A percentile compares a stretch with the other conserved stretches of the same genome.
phyloP scores from a whole-genome alignment of 1,140 invertebrate genomes.

The Tetramorium alpestre region DNA sequence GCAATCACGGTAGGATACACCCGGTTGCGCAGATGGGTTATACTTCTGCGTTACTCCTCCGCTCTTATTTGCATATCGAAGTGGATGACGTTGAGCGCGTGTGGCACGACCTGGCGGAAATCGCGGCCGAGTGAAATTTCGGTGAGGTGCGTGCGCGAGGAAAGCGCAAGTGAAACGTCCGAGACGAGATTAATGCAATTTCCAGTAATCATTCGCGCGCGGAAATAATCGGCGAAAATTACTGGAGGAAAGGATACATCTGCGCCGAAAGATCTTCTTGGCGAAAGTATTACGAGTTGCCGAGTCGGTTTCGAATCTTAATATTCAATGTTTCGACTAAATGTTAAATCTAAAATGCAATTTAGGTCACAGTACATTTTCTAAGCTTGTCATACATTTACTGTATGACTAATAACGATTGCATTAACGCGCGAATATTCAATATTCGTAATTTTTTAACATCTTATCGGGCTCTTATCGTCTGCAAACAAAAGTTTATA shows the following conservation, averaged over 20 bases:
- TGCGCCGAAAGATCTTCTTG: neutral
- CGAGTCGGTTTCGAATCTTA: neutral
- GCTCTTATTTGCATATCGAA: conserved; percentile 67
- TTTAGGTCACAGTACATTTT: neutral
- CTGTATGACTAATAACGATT: neutral
- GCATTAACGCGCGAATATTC: neutral
- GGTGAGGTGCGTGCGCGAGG: conserved; percentile 21
- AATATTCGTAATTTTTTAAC: neutral
- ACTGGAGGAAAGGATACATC: neutral
- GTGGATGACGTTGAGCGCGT: neutral
- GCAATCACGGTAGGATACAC: conserved; percentile 71
- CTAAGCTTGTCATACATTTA: too few relatives aligned
- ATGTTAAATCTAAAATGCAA: neutral
- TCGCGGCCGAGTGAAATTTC: conserved; percentile 9
- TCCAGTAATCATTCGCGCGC: neutral
- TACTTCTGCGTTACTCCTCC: conserved; percentile 47
- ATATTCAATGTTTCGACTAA: neutral
- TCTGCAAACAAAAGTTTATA: neutral
- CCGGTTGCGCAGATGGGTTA: conserved; percentile 68
- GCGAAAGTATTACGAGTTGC: neutral
- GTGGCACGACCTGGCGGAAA: neutral
- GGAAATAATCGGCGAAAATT: neutral
- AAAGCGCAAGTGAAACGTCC: conserved; percentile 39
- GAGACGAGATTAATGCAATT: conserved; percentile 1
- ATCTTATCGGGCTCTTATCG: conserved; percentile 4